Evolutionary conservation across 53 echinoderm and acorn worm species (phyloP).

Genomic region (Antedon mediterranea): DNA sequence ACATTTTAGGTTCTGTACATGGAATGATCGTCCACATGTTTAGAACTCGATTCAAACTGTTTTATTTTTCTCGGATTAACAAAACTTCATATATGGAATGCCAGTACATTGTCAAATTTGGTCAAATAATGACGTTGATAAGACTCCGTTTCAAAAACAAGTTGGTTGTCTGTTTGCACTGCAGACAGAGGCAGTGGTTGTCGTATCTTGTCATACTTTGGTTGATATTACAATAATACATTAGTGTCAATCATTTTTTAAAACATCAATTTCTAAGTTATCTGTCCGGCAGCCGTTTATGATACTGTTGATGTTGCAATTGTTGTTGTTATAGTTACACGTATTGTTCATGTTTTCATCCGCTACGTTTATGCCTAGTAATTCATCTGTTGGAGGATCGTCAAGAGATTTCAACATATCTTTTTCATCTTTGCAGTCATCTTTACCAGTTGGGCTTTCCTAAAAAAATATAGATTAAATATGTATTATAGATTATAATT

Average conservation of each 20-base stretch:
- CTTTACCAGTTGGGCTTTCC: conserved; percentile 38
- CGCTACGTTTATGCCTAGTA: neutral
- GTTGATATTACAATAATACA: neutral
- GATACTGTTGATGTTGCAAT: neutral
- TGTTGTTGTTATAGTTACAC: neutral
- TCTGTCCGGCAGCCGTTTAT: neutral
- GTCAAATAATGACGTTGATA: neutral
- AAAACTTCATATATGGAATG: neutral
- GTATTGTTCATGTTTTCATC: neutral
- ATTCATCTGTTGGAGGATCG: neutral
- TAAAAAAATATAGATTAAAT: neutral
- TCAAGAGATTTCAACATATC: neutral
- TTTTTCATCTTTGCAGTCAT: conserved; percentile 23
- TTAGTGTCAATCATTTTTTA: neutral
- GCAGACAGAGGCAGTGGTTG: neutral
- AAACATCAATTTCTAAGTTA: neutral
- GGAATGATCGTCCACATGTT: neutral
- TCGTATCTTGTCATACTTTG: neutral
- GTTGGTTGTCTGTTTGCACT: neutral
- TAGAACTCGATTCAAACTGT: neutral
- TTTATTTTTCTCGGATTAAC: neutral
- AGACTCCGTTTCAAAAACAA: too few relatives aligned
- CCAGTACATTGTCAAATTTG: neutral
- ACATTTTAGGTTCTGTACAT: neutral
- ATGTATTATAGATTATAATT: too few relatives aligned